Evolutionary conservation across 1,140 invertebrate species (phyloP), one percentile per base, ranked within the genome.

Genomic region (Lycorma delicatula): DNA sequence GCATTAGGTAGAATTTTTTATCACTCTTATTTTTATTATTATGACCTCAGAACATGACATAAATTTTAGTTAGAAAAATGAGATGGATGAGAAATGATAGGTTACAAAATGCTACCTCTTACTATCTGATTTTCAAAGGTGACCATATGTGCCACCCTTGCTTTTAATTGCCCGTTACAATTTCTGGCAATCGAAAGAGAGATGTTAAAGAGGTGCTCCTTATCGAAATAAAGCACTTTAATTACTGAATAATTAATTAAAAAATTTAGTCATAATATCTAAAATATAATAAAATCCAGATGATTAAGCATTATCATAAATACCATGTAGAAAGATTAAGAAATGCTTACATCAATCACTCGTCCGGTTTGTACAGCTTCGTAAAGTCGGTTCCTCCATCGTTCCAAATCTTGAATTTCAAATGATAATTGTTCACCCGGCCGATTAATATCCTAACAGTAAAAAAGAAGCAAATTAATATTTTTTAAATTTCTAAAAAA

Each of bases 381-480:
- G 22, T 79, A 76, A 60, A 91, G 83, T 22, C 87, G 76, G 63
- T 87, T 83, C 1, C 83, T 74, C 86, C 86, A 91, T 38, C 80
- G 77, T 64, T 86, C 82, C 62, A 92, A 38, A 63, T 87, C 79
- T 1, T 79, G 72, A 5, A 91, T 73, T 60, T 89, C 86, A 38
- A 79, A 72, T 48, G 72, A 72, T 28, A 88, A 75, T 64, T 82
- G 76, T 66, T 89, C 86, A 0, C 77, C 76, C 11, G 80, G 77
- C 16, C 86, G 75, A 60, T 82, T 80, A 1, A 89, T 64, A 66
- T 89, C 83, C 6, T 75, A 13, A 28, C 25, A 47, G 28, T 16
- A 50, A 27, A 60, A 11, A 31, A 7, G 23, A 44, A 6, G 4
- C 5, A 5, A 44, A 48, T 18, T 49, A 41, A n/a, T n/a, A n/a